These are phyloP conservation scores for Steatocranus sp. DNA, from an alignment of 2,797 vertebrate species.

Conservation along the genomic window DNA sequence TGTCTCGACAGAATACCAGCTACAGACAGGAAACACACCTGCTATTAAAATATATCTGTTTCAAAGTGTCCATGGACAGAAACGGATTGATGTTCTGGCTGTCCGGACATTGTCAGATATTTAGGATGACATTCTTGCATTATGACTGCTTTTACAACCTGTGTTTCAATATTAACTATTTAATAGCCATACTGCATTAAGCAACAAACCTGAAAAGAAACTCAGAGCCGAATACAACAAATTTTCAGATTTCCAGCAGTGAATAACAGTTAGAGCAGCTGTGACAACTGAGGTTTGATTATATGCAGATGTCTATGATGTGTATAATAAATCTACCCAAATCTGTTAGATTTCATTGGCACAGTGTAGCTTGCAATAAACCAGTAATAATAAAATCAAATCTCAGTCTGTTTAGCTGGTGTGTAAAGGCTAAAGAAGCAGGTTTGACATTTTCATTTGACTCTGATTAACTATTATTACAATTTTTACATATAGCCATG, in stretches of 20 bases:
- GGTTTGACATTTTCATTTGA: background rate
- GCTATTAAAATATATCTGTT: background rate
- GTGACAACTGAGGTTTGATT: background rate
- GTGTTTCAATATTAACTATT: background rate
- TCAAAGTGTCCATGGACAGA: background rate
- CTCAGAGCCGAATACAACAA: fast-evolving
- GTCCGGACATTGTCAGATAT: background rate
- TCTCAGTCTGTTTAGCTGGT: background rate
- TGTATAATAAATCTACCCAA: background rate
- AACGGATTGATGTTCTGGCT: background rate
- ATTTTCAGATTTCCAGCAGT: background rate
- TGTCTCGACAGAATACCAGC: background rate
- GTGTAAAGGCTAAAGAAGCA: background rate
- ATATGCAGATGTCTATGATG: background rate
- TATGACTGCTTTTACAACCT: background rate
- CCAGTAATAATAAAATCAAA: background rate
- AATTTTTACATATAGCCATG: background rate
- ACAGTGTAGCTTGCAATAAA: background rate
- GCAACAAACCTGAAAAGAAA: background rate
- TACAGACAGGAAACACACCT: background rate
- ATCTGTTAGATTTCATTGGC: background rate
- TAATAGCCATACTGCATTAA: background rate
- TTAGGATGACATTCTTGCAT: background rate
- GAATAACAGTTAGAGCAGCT: background rate
- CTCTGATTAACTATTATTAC: background rate